Evolutionary conservation across 2,797 vertebrate species (phyloP).

Genomic region (Helostoma temminkii): DNA sequence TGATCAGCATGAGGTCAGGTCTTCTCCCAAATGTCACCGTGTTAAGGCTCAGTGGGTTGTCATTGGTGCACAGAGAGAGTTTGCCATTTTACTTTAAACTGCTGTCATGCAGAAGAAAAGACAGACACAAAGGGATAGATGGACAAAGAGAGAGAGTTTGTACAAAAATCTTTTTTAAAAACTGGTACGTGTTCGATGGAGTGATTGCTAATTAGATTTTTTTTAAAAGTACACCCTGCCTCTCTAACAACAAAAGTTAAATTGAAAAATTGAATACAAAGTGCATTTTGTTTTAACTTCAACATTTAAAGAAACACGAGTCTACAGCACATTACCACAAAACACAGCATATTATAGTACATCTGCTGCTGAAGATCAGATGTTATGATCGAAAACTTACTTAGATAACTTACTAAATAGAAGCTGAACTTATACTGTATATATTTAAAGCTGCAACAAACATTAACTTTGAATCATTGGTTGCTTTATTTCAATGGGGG

Average conservation of each 20-base stretch:
- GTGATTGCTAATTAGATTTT: not conserved
- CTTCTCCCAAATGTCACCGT: conserved; percentile 75
- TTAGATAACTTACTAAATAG: not conserved
- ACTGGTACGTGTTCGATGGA: not conserved
- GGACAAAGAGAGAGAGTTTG: not conserved
- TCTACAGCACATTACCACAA: no score
- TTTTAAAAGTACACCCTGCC: not conserved
- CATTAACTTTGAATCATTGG: no score
- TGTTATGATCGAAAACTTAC: not conserved
- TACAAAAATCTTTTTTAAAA: not conserved
- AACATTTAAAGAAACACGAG: no score
- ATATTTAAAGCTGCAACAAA: no score
- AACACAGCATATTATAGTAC: no score
- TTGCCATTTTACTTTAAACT: not conserved
- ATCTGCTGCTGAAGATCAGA: not conserved
- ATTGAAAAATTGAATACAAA: not conserved
- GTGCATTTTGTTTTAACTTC: no score
- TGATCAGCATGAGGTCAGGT: conserved; percentile 74
- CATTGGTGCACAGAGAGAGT: conserved; percentile 25
- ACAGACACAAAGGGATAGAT: not conserved
- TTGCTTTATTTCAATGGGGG: no score
- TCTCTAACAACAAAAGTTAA: not conserved
- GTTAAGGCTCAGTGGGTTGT: conserved; percentile 59
- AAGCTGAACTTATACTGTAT: no score
- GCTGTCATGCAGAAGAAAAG: not conserved